A percentile compares a stretch with the other conserved stretches of the same genome.
Evolutionary conservation across 2,113 vertebrate species (phyloP).

Genomic region (Camelus bactrianus): DNA sequence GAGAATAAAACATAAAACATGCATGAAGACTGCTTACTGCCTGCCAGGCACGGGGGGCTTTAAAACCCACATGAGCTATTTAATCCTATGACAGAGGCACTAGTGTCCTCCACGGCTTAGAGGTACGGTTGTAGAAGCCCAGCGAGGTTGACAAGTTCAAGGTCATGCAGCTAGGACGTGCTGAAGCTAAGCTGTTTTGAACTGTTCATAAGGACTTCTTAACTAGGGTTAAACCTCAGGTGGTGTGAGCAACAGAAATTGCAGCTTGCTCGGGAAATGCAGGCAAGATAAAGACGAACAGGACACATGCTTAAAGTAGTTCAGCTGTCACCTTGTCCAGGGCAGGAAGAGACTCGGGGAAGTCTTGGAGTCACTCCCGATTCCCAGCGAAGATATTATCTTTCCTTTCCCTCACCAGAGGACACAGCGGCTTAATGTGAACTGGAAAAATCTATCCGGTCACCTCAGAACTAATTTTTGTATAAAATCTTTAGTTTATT

Average conservation of each 20-base stretch:
- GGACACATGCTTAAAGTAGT: not conserved
- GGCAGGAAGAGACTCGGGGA: not conserved
- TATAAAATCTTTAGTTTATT: constrained; percentile 67
- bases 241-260: not conserved
- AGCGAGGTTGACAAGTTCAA: not conserved
- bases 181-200: not conserved
- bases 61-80: not conserved
- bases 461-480: constrained; percentile 61
- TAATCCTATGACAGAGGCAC: not conserved
- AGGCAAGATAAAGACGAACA: not conserved
- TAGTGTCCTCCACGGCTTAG: not conserved
- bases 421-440: not conserved
- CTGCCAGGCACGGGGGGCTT: not conserved
- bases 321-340: not conserved
- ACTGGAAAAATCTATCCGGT: constrained; percentile 62
- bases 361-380: not conserved
- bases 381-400: not conserved
- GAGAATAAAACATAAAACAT: not conserved
- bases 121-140: not conserved
- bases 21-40: not conserved
- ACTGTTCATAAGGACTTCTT: not conserved
- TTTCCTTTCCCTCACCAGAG: constrained; percentile 45
- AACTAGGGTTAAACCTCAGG: not conserved
- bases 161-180: no score
- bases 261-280: not conserved